Percentiles rank a stretch among this genome's conserved stretches.
These are phyloP conservation scores for Hydrozoanthus tunicans DNA, from an alignment of 64 coral and sea anemone species.

Conservation along the genomic window DNA sequence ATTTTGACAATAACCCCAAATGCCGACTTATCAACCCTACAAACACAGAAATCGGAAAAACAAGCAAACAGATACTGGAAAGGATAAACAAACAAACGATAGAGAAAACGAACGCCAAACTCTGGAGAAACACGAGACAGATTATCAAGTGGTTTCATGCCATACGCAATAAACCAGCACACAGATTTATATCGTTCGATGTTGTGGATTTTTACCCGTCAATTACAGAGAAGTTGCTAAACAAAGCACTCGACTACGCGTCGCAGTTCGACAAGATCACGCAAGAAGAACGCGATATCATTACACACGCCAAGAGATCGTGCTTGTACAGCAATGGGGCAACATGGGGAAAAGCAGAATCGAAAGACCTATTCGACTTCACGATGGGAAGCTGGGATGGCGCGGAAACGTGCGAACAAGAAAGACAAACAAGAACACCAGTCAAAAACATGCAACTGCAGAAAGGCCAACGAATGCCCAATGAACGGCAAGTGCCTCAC, in stretches of 20 bases:
- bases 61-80: neutral
- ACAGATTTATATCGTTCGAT: conserved; percentile 17
- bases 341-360: neutral
- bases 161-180: neutral
- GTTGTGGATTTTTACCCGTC: conserved; percentile 17
- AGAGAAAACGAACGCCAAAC: neutral
- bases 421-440: neutral
- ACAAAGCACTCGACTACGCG: neutral
- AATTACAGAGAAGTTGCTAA: neutral
- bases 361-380: neutral
- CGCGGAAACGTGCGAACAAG: neutral
- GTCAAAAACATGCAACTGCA: neutral
- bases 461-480: conserved; percentile 9
- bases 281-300: neutral
- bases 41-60: neutral
- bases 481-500: neutral
- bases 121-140: conserved; percentile 2
- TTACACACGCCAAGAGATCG: neutral
- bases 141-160: neutral
- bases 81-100: conserved; percentile 10
- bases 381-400: neutral
- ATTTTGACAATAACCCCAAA: neutral
- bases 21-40: neutral
- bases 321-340: neutral
- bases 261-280: neutral